Percentiles rank a stretch among this genome's conserved stretches.
Conservation (phyloP, 2,888 invertebrate species). For the Achlya flavicornis region DNA sequence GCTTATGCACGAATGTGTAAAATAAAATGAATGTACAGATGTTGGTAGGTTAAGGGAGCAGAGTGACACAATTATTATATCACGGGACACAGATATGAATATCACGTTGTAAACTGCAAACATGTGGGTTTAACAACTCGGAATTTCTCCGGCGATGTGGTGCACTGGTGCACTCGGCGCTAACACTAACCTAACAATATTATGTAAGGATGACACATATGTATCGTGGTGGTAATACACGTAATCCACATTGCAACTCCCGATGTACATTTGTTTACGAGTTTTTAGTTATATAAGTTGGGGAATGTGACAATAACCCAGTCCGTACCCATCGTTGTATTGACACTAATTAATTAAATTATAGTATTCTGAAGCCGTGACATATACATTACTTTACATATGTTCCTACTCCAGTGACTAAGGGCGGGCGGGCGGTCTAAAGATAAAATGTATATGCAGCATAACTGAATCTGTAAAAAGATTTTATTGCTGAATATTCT, state of each 20-base stretch:
- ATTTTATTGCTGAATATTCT: too few species aligned
- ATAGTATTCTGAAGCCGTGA: too few species aligned
- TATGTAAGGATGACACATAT: conserved; percentile 45
- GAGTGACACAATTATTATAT: conserved; percentile 13
- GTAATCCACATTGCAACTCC: conserved; percentile 45
- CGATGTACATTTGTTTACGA: conserved; percentile 71
- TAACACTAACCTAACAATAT: conserved; percentile 32
- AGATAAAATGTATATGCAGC: too few species aligned
- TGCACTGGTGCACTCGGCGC: conserved; percentile 18
- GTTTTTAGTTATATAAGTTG: conserved; percentile 59
- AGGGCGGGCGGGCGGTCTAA: too few species aligned
- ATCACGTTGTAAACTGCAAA: conserved; percentile 25
- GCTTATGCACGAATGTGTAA: not conserved
- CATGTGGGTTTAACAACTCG: conserved; percentile 28
- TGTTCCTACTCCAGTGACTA: too few species aligned
- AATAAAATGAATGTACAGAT: not conserved
- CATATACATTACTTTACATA: too few species aligned
- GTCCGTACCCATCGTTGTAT: too few species aligned
- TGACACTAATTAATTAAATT: too few species aligned
- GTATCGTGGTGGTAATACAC: conserved; percentile 41
- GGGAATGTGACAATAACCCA: not conserved
- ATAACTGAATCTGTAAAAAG: too few species aligned
- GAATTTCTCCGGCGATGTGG: conserved; percentile 24
- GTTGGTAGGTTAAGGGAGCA: conserved; percentile 5
- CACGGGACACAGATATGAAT: conserved; percentile 15